Base-by-base conservation (phyloP, 2,888 invertebrate genomes). In the Brachypterus glaber region DNA sequence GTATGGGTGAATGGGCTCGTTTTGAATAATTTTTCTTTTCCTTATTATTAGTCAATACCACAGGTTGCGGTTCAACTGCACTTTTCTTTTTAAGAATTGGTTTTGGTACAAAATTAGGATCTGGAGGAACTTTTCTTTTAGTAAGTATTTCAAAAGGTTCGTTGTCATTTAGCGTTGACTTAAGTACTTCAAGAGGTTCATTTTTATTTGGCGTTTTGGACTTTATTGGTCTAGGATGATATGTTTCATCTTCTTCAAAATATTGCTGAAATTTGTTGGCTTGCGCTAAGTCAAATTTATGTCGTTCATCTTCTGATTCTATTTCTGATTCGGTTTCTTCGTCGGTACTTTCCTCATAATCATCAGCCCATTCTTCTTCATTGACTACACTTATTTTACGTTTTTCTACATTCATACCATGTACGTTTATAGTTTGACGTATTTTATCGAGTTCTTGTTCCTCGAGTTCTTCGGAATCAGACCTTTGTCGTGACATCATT, bases 81-180 rank as follows among this genome's bases (percentile, higher is more conserved):
- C 57, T 57, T 18, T 47, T 52, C 44, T 58, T 62, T 57, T 87
- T 87, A 9, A 87, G 58, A 50, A 87, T 87, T 0, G 87, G 86
- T 58, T 86, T 87, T 1, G 86, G 87, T 18, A 81, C 64, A 53
- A 81, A 77, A 59, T 77, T 79, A 0, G 82, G 79, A 59, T 78
- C 77, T 0, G 79, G 76, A 30, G 78, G 62, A n/a, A 79, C 76
- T 40, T 72, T 62, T 1, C 75, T 76, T 48, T 76, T 76, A 1
- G 73, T 69, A 2, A 74, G 61, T 46, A 78, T 73, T 40, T 71
- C 71, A 45, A 76, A 76, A 0, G 74, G 72, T 53, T 73, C 67
- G 62, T 25, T 27, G 11, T 34, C 2, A 59, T 58, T 17, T 62
- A 59, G 37, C 62, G 15, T 21, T 25, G 13, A 16, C 4, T 13